A percentile compares a stretch with the other conserved stretches of the same genome.
These are phyloP conservation scores for Sceloporus tristichus DNA, from an alignment of 2,113 vertebrate species.

Conservation along the genomic window DNA sequence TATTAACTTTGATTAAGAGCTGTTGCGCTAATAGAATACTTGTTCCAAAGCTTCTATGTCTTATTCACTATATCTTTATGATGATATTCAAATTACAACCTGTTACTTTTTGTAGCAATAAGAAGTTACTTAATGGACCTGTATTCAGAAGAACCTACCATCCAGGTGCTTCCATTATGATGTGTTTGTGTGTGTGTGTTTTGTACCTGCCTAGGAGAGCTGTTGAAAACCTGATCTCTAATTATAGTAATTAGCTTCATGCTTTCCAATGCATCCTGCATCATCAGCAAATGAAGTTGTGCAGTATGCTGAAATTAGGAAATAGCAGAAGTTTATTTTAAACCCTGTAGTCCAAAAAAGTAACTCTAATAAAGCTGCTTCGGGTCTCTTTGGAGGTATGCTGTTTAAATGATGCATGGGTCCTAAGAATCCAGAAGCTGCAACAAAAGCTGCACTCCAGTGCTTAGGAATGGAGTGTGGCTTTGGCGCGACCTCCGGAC, in stretches of 20 bases:
- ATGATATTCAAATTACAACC: neutral
- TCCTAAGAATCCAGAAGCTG: too few species aligned
- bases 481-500: too few species aligned
- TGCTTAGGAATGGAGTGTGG: too few species aligned
- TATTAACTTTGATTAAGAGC: neutral
- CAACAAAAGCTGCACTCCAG: too few species aligned
- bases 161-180: constrained; percentile 3
- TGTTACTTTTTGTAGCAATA: neutral
- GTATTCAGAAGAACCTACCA: neutral
- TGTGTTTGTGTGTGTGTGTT: neutral
- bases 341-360: too few species aligned
- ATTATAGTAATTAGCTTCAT: neutral
- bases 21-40: neutral
- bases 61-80: neutral
- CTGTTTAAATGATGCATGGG: too few species aligned
- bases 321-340: neutral
- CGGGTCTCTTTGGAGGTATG: too few species aligned
- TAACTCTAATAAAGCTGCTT: too few species aligned
- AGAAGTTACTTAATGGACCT: neutral
- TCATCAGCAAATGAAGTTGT: neutral
- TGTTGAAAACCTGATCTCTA: neutral
- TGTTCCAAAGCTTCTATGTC: neutral
- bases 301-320: neutral
- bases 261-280: rapidly evolving
- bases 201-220: neutral